Conservation (phyloP, 2,113 vertebrate genomes). For the Mola mola region DNA sequence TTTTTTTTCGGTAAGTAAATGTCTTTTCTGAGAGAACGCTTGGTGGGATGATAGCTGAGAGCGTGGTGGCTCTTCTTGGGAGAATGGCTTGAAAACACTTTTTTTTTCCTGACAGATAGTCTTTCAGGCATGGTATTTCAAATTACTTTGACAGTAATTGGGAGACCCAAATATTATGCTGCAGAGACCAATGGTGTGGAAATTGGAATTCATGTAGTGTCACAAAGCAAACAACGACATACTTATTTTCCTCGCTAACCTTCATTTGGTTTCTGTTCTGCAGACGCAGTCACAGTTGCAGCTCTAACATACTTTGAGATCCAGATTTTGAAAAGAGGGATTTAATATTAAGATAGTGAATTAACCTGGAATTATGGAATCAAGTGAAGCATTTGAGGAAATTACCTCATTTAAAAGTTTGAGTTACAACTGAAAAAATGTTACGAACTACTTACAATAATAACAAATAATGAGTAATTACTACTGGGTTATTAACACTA, state of each 20-base stretch:
- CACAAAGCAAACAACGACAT: conserved; percentile 29
- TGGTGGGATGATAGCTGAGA: conserved; percentile 14
- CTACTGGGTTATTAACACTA: neutral
- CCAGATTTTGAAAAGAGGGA: conserved; percentile 13
- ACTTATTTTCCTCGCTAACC: neutral
- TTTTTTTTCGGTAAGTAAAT: conserved; percentile 40
- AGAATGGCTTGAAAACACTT: conserved; percentile 31
- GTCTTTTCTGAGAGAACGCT: conserved; percentile 40
- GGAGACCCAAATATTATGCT: conserved; percentile 42
- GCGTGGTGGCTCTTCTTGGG: conserved; percentile 35
- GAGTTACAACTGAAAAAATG: neutral
- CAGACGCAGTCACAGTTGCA: conserved; percentile 8
- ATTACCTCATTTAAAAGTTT: neutral
- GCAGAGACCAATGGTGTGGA: conserved; percentile 39
- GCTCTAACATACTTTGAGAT: conserved; percentile 31
- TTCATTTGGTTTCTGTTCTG: conserved; percentile 7
- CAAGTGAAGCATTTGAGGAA: conserved; percentile 25
- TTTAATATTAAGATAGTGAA: conserved; percentile 19
- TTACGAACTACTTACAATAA: no score
- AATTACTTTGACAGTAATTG: conserved; percentile 61
- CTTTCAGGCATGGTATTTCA: conserved; percentile 52
- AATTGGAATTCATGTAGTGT: conserved; percentile 45
- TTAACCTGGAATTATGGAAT: conserved; percentile 26
- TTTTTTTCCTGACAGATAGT: conserved; percentile 39
- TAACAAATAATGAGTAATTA: neutral